Percentiles rank a stretch among this genome's conserved stretches.
phyloP scores from a whole-genome alignment of 2,797 vertebrate genomes.

The Sebastes trivittatus region DNA sequence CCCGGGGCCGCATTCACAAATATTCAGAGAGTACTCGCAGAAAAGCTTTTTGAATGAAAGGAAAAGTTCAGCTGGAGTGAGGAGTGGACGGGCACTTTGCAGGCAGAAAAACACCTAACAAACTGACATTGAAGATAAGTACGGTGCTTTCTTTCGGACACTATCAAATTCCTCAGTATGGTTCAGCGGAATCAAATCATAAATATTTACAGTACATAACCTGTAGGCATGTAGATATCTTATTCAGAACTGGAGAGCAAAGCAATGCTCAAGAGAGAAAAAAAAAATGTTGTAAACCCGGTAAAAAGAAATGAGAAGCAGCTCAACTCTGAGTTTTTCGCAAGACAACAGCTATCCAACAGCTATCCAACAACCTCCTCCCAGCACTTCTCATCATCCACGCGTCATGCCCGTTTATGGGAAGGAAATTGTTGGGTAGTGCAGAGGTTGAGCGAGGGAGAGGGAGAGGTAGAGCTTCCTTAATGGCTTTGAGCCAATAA shows the following conservation, averaged over 20 bases:
- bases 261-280: not conserved
- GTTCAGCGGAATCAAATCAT: not conserved
- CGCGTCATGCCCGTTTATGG: slow-evolving; percentile 56
- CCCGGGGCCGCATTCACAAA: slow-evolving; percentile 29
- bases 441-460: slow-evolving; percentile 17
- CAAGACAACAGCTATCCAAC: not conserved
- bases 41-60: slow-evolving; percentile 6
- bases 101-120: not conserved
- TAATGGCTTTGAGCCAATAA: slow-evolving; percentile 78
- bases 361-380: not conserved
- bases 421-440: slow-evolving; percentile 40
- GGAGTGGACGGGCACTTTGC: not conserved
- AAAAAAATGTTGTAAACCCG: not conserved
- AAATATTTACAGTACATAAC: not conserved
- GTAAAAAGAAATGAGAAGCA: not conserved
- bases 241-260: not conserved
- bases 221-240: not conserved
- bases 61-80: not conserved
- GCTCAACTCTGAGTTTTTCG: not conserved
- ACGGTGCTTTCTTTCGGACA: not conserved
- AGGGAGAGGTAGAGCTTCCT: slow-evolving; percentile 39
- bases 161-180: not conserved
- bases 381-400: slow-evolving; percentile 25
- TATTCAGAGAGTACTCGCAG: slow-evolving; percentile 7
- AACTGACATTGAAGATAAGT: not conserved